A percentile compares a stretch with the other conserved stretches of the same genome.
Conservation (phyloP, 2,113 vertebrate genomes). For the Morphnarchus princeps region DNA sequence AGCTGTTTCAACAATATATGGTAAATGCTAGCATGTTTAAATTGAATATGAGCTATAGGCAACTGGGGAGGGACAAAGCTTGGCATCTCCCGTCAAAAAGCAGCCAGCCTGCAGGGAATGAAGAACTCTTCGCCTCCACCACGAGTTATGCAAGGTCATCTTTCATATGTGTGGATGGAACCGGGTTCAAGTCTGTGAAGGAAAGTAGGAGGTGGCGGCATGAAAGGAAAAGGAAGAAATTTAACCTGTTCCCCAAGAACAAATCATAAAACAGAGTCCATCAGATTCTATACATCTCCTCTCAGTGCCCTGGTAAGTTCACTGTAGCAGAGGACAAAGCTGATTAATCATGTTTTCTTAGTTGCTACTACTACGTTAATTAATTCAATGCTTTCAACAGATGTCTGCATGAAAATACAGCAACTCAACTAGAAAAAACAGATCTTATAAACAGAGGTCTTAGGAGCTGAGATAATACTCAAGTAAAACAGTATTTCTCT, state of each 20-base stretch:
- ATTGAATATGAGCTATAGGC: background rate
- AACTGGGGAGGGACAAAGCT: background rate
- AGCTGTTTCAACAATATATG: slow-evolving; percentile 5
- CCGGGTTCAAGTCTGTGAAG: background rate
- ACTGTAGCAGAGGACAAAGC: slow-evolving; percentile 29
- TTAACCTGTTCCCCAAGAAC: background rate
- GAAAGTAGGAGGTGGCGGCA: background rate
- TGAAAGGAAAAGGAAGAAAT: background rate
- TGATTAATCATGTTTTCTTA: slow-evolving; percentile 50
- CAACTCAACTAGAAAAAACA: slow-evolving; percentile 29
- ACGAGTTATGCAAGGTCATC: background rate
- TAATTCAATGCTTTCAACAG: slow-evolving; percentile 61
- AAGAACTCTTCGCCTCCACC: background rate
- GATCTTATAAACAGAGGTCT: slow-evolving; percentile 41
- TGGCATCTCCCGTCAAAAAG: background rate
- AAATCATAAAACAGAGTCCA: background rate
- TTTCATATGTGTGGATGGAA: background rate
- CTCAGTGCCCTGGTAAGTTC: background rate
- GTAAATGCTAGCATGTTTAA: background rate
- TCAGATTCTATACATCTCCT: background rate
- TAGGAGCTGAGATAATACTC: slow-evolving; percentile 33
- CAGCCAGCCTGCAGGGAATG: background rate
- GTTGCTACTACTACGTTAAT: slow-evolving; percentile 45
- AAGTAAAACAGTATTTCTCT: slow-evolving; percentile 55
- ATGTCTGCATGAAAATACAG: slow-evolving; percentile 39